These are phyloP conservation scores for Graptemys geographica DNA, from an alignment of 2,797 vertebrate genomes.

Conservation along the genomic window DNA sequence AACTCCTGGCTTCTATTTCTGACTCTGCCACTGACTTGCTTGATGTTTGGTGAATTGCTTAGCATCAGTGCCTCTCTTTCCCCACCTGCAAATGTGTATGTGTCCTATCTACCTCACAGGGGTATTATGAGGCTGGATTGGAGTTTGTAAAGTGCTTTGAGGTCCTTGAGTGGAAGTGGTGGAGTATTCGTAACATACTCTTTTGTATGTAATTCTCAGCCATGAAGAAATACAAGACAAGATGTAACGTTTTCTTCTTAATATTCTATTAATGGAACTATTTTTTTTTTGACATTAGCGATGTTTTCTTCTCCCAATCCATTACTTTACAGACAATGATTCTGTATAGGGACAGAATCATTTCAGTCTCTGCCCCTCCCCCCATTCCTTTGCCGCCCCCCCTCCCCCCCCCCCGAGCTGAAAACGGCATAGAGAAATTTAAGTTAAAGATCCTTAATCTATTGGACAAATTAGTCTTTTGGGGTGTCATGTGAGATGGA, in stretches of 20 bases:
- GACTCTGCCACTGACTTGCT: neutral
- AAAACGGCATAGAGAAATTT: neutral
- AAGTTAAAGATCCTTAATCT: neutral
- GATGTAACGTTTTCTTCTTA: neutral
- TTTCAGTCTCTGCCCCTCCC: rapidly evolving
- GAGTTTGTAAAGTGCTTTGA: neutral
- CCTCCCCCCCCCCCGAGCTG: neutral
- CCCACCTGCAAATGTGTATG: neutral
- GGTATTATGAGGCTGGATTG: neutral
- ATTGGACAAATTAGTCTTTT: neutral
- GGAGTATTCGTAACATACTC: neutral
- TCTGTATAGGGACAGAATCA: neutral
- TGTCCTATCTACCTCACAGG: rapidly evolving
- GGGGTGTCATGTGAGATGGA: neutral
- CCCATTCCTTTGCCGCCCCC: no score
- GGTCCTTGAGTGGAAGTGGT: rapidly evolving
- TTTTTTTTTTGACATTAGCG: neutral
- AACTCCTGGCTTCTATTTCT: neutral
- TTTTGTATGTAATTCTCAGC: neutral
- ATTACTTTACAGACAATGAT: rapidly evolving
- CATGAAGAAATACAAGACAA: neutral
- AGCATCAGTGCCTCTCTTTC: neutral
- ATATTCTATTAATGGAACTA: neutral
- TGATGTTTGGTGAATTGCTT: slow-evolving; percentile 33
- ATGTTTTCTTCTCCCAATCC: neutral